Conservation (phyloP, 1,140 invertebrate genomes). For the Ostrea denselamellosa region DNA sequence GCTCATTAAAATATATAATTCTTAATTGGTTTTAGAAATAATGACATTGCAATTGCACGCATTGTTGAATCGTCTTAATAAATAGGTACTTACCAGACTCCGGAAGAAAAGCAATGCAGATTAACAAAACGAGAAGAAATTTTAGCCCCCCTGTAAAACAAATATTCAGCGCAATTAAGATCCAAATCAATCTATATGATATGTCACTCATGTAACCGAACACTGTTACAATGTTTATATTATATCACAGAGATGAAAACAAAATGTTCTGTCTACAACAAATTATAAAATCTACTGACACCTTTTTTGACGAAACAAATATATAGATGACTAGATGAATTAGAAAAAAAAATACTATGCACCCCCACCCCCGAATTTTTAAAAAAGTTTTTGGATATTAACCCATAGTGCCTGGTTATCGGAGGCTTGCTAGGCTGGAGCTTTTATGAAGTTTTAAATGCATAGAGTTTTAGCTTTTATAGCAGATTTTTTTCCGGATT, state of each 20-base stretch:
- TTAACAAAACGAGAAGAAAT: background rate
- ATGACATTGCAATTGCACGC: too few species aligned
- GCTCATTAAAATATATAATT: too few species aligned
- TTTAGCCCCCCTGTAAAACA: background rate
- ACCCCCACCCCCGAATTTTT: too few species aligned
- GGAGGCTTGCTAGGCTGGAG: background rate
- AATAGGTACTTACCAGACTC: background rate
- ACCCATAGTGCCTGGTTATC: background rate
- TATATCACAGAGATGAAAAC: background rate
- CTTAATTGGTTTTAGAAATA: too few species aligned
- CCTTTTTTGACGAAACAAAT: background rate
- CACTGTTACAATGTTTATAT: background rate
- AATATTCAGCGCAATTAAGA: background rate
- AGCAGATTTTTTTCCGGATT: background rate
- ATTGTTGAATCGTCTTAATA: background rate
- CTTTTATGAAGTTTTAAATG: background rate
- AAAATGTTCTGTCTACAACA: background rate
- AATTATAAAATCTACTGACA: background rate
- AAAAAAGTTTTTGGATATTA: background rate
- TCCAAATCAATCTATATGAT: background rate
- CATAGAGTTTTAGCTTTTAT: background rate
- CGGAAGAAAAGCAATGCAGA: background rate
- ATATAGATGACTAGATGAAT: background rate
- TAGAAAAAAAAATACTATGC: background rate
- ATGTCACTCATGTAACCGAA: background rate